Base-by-base conservation (phyloP, 1,140 invertebrate genomes). In the Medauroidea extradentata region DNA sequence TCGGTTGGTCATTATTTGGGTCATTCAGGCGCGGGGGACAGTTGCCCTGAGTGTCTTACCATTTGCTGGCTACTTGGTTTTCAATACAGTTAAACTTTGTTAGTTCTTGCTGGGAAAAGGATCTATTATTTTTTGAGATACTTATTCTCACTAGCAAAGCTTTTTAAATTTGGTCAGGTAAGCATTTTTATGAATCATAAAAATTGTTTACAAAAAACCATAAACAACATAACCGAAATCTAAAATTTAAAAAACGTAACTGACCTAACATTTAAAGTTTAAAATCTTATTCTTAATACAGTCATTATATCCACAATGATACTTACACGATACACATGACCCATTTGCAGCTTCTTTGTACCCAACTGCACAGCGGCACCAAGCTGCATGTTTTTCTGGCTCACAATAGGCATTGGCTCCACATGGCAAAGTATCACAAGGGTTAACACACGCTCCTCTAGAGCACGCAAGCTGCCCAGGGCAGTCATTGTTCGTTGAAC, bases 401-500 rank as follows among this genome's bases (percentile, higher is more conserved):
- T 92, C 89, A 72, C 93, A 96, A 66, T 87, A 87, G 3, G 92
- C 88, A 76, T 94, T 91, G 0, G 83, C 75, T 21, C 91, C 91
- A 70, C 93, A 96, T 7, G 85, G 81, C 41, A 93, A 75, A 43
- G 79, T 81, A 19, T 67, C 63, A 63, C 93, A 96, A 4, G 92
- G 91, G 73, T 92, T 93, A 3, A 88, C 73, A 71, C 91, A 94
- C 46, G 81, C 84, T 5, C 85, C 86, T 44, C 88, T 82, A 4
- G 86, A 76, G 68, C 93, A 96, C 24, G 86, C 81, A 41, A 93
- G 75, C 51, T 86, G 88, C 62, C 85, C 85, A 9, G 90, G 87
- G 66, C 93, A 96, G 60, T 95, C 86, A 41, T 82, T 78, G 67
- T 93, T 87, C 2, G 71, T 75, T 7, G 75, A 73, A 68, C 93